These are phyloP conservation scores for Hydrocynus forskahlii DNA, from an alignment of 2,797 vertebrate species.

Conservation along the genomic window DNA sequence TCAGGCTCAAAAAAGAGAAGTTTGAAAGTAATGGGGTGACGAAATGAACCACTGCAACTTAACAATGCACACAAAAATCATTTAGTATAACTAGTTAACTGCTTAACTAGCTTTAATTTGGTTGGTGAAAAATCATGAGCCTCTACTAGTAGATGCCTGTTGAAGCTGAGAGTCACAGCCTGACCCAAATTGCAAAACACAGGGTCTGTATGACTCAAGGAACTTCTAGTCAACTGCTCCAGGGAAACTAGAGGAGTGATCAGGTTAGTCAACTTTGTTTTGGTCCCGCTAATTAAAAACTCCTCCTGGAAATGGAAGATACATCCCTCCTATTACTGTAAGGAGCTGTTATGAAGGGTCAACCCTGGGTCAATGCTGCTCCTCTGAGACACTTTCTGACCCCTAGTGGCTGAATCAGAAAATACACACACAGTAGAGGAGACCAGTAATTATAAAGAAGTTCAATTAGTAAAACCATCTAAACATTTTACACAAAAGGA, in stretches of 20 bases:
- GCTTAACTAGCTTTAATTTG: too few species aligned
- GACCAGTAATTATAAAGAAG: too few species aligned
- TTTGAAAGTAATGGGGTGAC: not conserved
- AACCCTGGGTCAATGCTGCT: not conserved
- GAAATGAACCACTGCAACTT: not conserved
- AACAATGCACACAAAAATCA: too few species aligned
- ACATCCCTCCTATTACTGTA: not conserved
- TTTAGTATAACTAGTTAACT: too few species aligned
- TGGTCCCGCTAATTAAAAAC: not conserved
- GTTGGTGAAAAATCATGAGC: not conserved
- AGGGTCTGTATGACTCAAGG: too few species aligned
- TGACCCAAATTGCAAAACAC: too few species aligned
- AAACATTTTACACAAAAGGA: too few species aligned
- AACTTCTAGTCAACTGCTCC: too few species aligned
- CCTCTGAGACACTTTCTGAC: not conserved
- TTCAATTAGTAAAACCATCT: too few species aligned
- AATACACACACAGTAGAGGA: not conserved
- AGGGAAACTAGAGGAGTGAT: not conserved
- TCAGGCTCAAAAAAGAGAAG: too few species aligned
- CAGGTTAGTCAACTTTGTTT: not conserved
- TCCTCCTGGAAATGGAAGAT: not conserved
- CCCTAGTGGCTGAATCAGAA: not conserved
- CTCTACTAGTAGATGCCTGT: too few species aligned
- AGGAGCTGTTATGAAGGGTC: not conserved
- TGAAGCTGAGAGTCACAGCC: too few species aligned